Base-by-base conservation (phyloP, 1,140 invertebrate genomes). In the Pantala flavescens region DNA sequence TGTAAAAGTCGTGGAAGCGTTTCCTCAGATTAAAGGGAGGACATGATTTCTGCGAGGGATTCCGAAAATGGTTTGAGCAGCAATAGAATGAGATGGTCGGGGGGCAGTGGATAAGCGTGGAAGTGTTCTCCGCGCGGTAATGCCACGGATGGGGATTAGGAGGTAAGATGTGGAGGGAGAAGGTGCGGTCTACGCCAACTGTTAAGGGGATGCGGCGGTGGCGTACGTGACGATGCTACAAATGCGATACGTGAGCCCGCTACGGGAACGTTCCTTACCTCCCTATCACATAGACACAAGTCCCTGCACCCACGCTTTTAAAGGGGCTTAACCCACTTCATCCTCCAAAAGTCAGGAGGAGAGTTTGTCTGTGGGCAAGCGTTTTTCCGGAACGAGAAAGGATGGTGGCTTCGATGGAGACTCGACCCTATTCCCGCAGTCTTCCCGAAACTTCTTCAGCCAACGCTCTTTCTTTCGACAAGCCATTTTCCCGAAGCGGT, bases 171-270 rank as follows among this genome's bases (percentile, higher is more conserved):
- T 43, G 73, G 7, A 23, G 73, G 28, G 9, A 9, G 28, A 5
- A 3, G 49, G 49, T 63, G 49, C 49, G 49, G 49, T 63, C 49
- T 3, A 63, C 49, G 49, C 49, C 49, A 63, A 63, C 49, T 63
- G 49, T 21, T 63, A 63, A 63, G 49, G 49, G 49, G 49, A 63
- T 63, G 49, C 49, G 49, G 49, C n/a, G 49, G 49, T 21, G 49
- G 16, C 49, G 49, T 63, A 63, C 49, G 49, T 63, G 49, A 63
- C 49, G 49, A 63, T 63, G 49, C 49, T 63, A 63, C 49, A 63
- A 63, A 63, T 63, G 49, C 49, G 16, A 16, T 63, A 63, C 49
- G 49, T 63, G 49, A 63, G 49, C 12, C 49, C 49, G 49, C 16
- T 21, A 63, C 49, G 16, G 49, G 49, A 12, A 63, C 12, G 14